Conservation (phyloP, 2,797 vertebrate genomes). For the Syndactyla subalaris region DNA sequence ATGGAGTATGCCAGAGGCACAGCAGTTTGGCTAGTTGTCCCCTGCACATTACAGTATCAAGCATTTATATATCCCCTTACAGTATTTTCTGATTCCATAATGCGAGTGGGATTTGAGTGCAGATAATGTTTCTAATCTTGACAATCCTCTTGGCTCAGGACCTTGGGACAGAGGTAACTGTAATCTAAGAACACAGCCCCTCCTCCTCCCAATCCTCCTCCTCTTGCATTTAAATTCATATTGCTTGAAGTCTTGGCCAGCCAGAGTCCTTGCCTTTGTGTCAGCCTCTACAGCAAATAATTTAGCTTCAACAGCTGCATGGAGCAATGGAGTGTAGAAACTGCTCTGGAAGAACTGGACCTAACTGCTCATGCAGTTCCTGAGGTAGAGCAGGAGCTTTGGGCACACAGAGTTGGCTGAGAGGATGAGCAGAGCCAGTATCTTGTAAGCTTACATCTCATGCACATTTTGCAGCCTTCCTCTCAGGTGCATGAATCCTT, state of each 20-base stretch:
- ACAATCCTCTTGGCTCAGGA: slow-evolving; percentile 55
- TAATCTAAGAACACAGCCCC: slow-evolving; percentile 31
- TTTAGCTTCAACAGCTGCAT: slow-evolving; percentile 19
- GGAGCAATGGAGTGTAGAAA: not conserved
- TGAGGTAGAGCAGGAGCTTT: not conserved
- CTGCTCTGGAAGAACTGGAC: not conserved
- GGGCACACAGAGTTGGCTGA: not conserved
- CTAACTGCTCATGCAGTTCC: not conserved
- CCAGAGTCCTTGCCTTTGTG: not conserved
- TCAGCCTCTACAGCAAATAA: not conserved
- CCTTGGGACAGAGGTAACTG: not conserved
- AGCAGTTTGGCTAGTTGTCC: not conserved
- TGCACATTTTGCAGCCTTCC: not conserved
- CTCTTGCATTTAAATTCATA: slow-evolving; percentile 14
- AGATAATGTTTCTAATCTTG: slow-evolving; percentile 45
- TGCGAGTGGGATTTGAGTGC: slow-evolving; percentile 36
- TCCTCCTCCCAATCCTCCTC: not conserved
- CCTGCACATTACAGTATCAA: slow-evolving; percentile 48
- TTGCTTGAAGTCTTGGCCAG: not conserved
- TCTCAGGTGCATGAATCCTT: not conserved
- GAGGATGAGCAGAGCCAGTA: not conserved
- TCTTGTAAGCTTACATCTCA: not conserved
- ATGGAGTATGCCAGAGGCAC: not conserved
- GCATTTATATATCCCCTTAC: slow-evolving; percentile 42
- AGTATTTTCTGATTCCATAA: slow-evolving; percentile 42